These are phyloP conservation scores for Onychorhynchus coronatus DNA, from an alignment of 2,113 vertebrate genomes.

Conservation along the genomic window DNA sequence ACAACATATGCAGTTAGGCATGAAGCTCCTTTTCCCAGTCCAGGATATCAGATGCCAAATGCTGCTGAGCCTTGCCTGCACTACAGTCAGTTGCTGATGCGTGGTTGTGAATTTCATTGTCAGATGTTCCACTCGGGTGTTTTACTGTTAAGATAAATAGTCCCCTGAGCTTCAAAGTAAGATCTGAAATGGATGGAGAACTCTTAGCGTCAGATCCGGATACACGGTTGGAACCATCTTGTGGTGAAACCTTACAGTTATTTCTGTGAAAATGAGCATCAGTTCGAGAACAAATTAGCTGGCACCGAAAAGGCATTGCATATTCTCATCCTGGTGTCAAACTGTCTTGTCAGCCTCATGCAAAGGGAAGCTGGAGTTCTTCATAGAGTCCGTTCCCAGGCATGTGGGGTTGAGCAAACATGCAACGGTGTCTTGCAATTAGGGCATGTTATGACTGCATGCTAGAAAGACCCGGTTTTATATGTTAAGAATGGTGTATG, in stretches of 20 bases:
- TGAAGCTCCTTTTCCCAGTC: not conserved
- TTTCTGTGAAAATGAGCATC: not conserved
- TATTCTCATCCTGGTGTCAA: not conserved
- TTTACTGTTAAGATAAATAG: not conserved
- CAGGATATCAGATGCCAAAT: not conserved
- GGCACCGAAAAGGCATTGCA: not conserved
- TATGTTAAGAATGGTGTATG: not conserved
- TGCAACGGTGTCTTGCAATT: not conserved
- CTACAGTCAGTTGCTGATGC: not conserved
- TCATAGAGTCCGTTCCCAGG: not conserved
- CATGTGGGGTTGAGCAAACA: not conserved
- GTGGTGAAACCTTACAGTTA: not conserved
- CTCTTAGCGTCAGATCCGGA: not conserved
- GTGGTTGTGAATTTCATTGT: not conserved
- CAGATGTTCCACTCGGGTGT: not conserved
- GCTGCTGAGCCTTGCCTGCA: not conserved
- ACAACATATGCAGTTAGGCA: not conserved
- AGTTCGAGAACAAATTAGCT: not conserved
- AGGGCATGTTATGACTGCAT: not conserved
- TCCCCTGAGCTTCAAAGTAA: not conserved
- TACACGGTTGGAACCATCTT: not conserved
- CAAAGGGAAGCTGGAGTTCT: not conserved
- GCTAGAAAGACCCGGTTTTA: not conserved
- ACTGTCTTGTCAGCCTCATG: not conserved
- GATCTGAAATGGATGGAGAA: not conserved